These are phyloP conservation scores for Ctenopoma kingsleyae DNA, from an alignment of 2,797 vertebrate genomes.

Conservation along the genomic window DNA sequence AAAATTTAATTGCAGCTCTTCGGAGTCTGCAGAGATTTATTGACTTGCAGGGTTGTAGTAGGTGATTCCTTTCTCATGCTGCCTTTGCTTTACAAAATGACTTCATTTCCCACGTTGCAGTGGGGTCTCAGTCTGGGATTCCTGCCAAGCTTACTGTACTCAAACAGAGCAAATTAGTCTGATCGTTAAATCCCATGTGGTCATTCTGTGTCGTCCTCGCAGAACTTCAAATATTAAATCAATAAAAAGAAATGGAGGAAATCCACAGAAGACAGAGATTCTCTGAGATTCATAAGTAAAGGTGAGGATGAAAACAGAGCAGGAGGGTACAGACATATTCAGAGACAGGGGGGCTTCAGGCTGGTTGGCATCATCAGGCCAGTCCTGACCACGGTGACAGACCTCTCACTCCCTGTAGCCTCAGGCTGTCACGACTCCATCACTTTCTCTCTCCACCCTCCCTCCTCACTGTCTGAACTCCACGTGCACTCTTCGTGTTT, in stretches of 20 bases:
- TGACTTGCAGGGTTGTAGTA: neutral
- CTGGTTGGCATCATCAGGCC: conserved; percentile 39
- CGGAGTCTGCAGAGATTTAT: neutral
- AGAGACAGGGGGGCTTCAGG: conserved; percentile 32
- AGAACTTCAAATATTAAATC: neutral
- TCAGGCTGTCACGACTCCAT: conserved; percentile 46
- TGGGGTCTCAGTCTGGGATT: neutral
- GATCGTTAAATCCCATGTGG: conserved; percentile 5
- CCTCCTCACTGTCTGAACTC: conserved; percentile 28
- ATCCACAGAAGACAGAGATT: neutral
- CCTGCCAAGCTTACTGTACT: neutral
- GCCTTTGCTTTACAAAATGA: conserved; percentile 8
- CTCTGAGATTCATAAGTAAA: conserved; percentile 3
- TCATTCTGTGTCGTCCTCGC: conserved; percentile 1
- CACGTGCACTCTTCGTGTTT: conserved; percentile 27
- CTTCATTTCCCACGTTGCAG: neutral
- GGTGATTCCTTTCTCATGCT: neutral
- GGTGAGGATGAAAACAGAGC: neutral
- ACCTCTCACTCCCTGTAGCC: conserved; percentile 53
- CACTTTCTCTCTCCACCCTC: conserved; percentile 10
- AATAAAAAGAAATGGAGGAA: neutral
- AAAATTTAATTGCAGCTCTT: no score
- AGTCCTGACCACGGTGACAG: conserved; percentile 59
- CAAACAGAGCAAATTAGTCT: conserved; percentile 4
- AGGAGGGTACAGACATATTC: conserved; percentile 3